Evolutionary conservation across 2,888 invertebrate genomes (phyloP).

Genomic region (Synanthedon andrenaeformis): DNA sequence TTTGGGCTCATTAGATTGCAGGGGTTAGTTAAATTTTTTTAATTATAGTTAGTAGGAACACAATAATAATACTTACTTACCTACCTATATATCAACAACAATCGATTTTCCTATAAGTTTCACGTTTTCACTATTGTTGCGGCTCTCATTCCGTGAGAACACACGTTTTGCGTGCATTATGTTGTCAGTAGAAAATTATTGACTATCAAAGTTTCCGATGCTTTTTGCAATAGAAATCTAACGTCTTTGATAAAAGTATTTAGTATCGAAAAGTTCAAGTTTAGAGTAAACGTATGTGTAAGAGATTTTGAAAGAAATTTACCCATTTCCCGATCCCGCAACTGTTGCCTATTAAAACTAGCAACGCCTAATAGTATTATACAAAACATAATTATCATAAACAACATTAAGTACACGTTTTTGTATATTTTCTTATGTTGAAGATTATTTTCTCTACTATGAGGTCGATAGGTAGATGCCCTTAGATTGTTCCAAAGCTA

Average conservation of each 20-base stretch:
- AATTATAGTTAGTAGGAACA: constrained; percentile 8
- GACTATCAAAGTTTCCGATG: neutral
- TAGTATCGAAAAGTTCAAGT: too few relatives aligned
- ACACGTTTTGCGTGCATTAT: neutral
- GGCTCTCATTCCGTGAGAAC: constrained; percentile 27
- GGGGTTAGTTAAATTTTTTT: too few relatives aligned
- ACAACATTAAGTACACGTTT: too few relatives aligned
- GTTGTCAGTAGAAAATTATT: neutral
- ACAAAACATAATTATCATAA: too few relatives aligned
- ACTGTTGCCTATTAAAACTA: too few relatives aligned
- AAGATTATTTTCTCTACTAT: too few relatives aligned
- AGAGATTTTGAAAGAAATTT: too few relatives aligned
- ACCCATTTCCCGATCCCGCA: too few relatives aligned
- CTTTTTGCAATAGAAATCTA: neutral
- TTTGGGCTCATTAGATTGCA: too few relatives aligned
- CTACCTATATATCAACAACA: constrained; percentile 22
- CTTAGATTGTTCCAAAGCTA: constrained; percentile 20
- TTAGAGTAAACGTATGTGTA: too few relatives aligned
- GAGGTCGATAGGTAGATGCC: neutral
- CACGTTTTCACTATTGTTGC: constrained; percentile 18
- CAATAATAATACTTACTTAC: neutral
- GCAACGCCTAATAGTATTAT: too few relatives aligned
- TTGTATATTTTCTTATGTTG: too few relatives aligned
- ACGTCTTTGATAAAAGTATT: neutral
- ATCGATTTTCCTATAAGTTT: constrained; percentile 31